Evolutionary conservation across 2,888 invertebrate species (phyloP), one percentile per base, ranked within the genome.

Genomic region (Mimumesa dahlbomi): DNA sequence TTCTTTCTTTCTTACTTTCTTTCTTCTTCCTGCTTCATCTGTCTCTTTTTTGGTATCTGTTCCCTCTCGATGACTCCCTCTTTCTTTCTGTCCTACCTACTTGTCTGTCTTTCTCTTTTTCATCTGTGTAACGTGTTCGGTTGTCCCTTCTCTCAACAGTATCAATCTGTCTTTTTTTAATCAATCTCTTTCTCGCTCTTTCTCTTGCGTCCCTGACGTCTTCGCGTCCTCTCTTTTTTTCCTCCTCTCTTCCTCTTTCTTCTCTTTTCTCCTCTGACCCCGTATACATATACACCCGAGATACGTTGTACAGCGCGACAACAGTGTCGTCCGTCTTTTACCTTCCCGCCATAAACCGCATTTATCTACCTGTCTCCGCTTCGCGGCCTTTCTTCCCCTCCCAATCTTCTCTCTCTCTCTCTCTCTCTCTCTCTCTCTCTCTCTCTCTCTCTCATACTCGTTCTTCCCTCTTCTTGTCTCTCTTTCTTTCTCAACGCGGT

Each of bases 261-360:
- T 50, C 73, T 52, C 63, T 62, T 64, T 58, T 38, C 66, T 64
- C 38, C 59, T 67, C 66, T 69, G 77, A 78, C 69, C 75, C 69
- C 69, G 73, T 73, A 69, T 58, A 52, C 65, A 66, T 66, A 69
- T 73, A 69, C 54, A 52, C 65, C 45, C 52, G 61, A 67, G 63
- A 76, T 75, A 73, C 66, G 64, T n/a, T n/a, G n/a, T n/a, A n/a
- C n/a, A n/a, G 43, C 31, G 69, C 66, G 73, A 71, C 70, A 68
- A 68, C 69, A 71, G 40, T 63, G 53, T 57, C 50, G 50, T 72
- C 74, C 48, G 52, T 76, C 72, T 66, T 56, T 53, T 58, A 57
- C 42, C 58, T 53, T 73, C 67, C 53, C 14, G 49, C 31, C 21
- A 13, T 57, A 42, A 31, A 68, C 52, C 53, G 53, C 61, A 43